Percentiles rank a stretch among this genome's conserved stretches.
These are phyloP conservation scores for Prochilodus magdalenae DNA, from an alignment of 2,113 vertebrate species.

Conservation along the genomic window DNA sequence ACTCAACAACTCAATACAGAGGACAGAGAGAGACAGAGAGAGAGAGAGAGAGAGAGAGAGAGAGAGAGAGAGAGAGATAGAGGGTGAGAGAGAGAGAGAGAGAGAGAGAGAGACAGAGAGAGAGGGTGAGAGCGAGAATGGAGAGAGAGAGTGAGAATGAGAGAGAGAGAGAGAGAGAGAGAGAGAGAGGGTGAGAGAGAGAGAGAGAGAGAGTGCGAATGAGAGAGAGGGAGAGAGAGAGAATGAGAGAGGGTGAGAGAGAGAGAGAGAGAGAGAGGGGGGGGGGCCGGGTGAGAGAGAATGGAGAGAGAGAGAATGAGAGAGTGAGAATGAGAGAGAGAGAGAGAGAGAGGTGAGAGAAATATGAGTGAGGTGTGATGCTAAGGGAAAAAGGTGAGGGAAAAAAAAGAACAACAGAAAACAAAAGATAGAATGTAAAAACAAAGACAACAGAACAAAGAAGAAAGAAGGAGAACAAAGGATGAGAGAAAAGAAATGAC, in stretches of 20 bases:
- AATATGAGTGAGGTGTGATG: no score
- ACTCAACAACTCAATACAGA: background rate
- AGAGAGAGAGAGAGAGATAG: background rate
- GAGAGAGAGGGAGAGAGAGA: slow-evolving; percentile 2
- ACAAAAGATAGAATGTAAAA: no score
- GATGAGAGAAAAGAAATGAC: background rate
- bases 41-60: background rate
- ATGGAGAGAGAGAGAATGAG: background rate
- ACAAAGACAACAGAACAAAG: no score
- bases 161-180: background rate
- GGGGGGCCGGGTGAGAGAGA: background rate
- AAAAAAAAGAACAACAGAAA: no score
- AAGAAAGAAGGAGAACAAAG: no score
- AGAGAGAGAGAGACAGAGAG: background rate
- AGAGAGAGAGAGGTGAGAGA: background rate
- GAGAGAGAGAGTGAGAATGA: background rate
- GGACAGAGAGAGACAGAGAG: background rate
- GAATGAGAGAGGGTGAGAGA: background rate
- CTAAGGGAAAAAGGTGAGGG: no score
- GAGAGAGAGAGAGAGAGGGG: background rate
- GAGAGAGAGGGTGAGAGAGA: background rate
- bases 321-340: no score
- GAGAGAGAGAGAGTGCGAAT: background rate
- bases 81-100: background rate
- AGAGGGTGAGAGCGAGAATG: background rate